These are phyloP conservation scores for Mormoops blainvillei DNA, from an alignment of 2,113 vertebrate species.

Conservation along the genomic window DNA sequence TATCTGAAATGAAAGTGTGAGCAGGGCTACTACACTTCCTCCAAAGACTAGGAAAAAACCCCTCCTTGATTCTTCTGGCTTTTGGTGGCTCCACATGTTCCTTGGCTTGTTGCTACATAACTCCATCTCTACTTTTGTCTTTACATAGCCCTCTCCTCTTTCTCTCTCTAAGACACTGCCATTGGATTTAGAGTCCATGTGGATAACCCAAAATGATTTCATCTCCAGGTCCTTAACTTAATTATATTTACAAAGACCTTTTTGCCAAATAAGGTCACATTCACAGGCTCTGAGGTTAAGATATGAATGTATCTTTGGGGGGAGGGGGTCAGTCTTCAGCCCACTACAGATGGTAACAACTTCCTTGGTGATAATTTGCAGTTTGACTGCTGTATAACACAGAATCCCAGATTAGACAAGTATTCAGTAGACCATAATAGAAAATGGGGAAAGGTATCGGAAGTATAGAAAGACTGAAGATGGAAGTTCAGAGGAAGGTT, in stretches of 20 bases:
- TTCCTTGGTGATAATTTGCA: slow-evolving; percentile 4
- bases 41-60: background rate
- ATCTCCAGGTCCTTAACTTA: background rate
- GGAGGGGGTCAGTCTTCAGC: background rate
- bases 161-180: background rate
- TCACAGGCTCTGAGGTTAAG: background rate
- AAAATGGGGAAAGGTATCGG: background rate
- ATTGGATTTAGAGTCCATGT: background rate
- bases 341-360: background rate
- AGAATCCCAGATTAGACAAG: background rate
- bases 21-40: background rate
- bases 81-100: background rate
- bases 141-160: background rate
- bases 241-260: slow-evolving; percentile 4
- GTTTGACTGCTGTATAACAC: background rate
- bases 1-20: background rate
- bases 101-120: background rate
- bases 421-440: background rate
- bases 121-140: background rate
- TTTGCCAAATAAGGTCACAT: slow-evolving; percentile 15
- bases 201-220: background rate
- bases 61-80: background rate
- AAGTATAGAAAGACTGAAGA: background rate
- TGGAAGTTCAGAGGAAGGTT: background rate
- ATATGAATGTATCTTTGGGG: background rate